Evolutionary conservation across 2,888 invertebrate genomes (phyloP).

Genomic region (Koerneria pararmatus): DNA sequence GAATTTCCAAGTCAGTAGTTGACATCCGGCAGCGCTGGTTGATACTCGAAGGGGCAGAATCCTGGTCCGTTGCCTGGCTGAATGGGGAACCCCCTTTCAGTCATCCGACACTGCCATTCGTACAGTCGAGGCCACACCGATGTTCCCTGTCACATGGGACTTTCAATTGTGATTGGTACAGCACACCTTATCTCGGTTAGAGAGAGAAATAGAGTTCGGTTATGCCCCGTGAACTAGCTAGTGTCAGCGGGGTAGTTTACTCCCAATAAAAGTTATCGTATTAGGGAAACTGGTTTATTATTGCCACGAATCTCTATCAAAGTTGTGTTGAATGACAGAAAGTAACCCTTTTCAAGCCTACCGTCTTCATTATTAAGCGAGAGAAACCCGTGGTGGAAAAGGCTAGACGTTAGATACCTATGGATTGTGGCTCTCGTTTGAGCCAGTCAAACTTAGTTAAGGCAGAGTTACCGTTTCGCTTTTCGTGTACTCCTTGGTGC

Average conservation of each 20-base stretch:
- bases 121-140: conserved; percentile 23
- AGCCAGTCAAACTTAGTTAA: too few relatives aligned
- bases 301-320: too few relatives aligned
- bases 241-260: too few relatives aligned
- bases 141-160: neutral
- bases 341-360: neutral
- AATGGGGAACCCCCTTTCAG: conserved; percentile 21
- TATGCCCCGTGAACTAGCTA: too few relatives aligned
- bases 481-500: conserved; percentile 20
- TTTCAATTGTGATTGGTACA: neutral
- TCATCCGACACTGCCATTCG: conserved; percentile 24
- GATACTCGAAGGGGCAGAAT: conserved; percentile 22
- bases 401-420: too few relatives aligned
- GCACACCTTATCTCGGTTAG: neutral
- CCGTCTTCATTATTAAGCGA: neutral
- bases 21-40: conserved; percentile 21
- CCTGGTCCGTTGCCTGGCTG: conserved; percentile 26
- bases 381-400: too few relatives aligned
- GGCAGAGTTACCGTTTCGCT: conserved; percentile 6
- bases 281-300: too few relatives aligned
- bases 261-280: too few relatives aligned
- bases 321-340: too few relatives aligned
- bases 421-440: too few relatives aligned
- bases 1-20: too few relatives aligned
- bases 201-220: neutral